Percentiles rank a stretch among this genome's conserved stretches.
phyloP scores from a whole-genome alignment of 2,113 vertebrate genomes.

The Elephas maximus region DNA sequence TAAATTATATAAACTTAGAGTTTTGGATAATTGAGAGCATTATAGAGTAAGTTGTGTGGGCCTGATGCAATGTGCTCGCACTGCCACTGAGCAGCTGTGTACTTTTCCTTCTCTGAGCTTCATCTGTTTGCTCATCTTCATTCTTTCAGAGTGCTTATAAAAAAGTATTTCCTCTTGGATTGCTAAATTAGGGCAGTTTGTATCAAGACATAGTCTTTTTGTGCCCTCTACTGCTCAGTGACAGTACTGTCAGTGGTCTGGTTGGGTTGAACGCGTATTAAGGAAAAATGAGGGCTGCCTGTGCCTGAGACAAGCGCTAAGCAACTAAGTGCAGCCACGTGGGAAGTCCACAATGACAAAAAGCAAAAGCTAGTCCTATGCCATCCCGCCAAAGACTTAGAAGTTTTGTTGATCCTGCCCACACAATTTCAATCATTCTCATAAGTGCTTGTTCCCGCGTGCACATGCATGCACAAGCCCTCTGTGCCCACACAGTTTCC shows the following conservation, averaged over 20 bases:
- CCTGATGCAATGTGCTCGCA: background rate
- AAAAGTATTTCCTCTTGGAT: background rate
- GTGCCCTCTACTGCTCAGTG: slow-evolving; percentile 72
- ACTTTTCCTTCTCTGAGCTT: background rate
- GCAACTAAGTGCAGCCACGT: no score
- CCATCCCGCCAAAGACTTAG: background rate
- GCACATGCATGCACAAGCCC: background rate
- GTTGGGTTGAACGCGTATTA: background rate
- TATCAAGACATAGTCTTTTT: background rate
- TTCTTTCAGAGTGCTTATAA: background rate
- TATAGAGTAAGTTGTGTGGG: background rate
- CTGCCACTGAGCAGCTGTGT: background rate
- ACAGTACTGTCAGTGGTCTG: background rate
- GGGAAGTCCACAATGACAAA: background rate
- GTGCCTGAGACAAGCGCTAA: fast-evolving
- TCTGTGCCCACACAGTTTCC: background rate
- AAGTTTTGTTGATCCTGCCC: background rate
- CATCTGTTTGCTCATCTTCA: background rate
- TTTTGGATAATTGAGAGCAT: background rate
- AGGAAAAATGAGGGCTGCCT: background rate
- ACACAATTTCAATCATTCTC: slow-evolving; percentile 4
- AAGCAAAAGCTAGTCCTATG: background rate
- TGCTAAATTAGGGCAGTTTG: background rate
- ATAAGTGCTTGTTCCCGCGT: background rate
- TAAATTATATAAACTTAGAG: background rate